Evolutionary conservation across 2,888 invertebrate species (phyloP).

Genomic region (Ochropleura leucogaster): DNA sequence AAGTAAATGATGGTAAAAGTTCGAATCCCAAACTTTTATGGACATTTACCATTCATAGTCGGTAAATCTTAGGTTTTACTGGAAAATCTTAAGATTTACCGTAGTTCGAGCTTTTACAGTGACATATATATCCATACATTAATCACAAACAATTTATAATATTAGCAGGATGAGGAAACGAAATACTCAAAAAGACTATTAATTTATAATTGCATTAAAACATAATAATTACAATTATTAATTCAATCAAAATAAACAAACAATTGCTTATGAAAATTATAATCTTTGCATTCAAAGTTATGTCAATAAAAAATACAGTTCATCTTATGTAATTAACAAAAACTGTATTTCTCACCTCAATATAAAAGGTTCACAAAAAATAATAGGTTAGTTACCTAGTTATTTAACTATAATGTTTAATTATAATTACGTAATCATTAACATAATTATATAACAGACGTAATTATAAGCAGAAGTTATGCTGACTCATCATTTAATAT

Average conservation of each 20-base stretch:
- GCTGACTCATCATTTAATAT: too few species aligned
- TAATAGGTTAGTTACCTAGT: neutral
- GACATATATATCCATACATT: too few species aligned
- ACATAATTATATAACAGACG: neutral
- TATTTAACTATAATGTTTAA: neutral
- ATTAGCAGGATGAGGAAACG: neutral
- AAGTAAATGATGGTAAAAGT: too few species aligned
- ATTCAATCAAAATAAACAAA: neutral
- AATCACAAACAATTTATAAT: too few species aligned
- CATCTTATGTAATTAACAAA: neutral
- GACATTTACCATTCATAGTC: too few species aligned
- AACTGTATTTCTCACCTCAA: conserved; percentile 6
- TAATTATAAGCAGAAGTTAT: neutral
- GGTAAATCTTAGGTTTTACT: too few species aligned
- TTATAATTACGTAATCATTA: neutral
- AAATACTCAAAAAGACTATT: neutral
- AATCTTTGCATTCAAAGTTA: neutral
- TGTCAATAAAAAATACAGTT: neutral
- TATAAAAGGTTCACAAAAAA: neutral
- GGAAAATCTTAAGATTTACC: too few species aligned
- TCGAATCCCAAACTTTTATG: too few species aligned
- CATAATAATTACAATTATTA: neutral
- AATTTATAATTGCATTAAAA: neutral
- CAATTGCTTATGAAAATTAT: neutral
- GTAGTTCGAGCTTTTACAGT: too few species aligned